Evolutionary conservation across 2,797 vertebrate species (phyloP).

Genomic region (Acridotheres tristis): DNA sequence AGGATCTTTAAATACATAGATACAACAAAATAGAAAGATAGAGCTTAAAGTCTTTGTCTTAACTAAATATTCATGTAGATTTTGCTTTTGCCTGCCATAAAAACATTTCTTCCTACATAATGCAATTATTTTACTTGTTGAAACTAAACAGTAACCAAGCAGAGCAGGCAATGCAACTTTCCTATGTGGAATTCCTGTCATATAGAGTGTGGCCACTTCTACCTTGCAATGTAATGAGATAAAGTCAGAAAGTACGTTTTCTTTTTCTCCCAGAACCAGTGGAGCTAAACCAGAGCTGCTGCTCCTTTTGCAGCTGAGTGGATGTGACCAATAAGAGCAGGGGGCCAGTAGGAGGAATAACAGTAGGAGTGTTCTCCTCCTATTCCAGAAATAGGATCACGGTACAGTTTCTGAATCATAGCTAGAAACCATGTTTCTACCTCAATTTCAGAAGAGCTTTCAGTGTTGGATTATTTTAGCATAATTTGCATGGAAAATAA

Average conservation of each 20-base stretch:
- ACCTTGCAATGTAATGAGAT: neutral
- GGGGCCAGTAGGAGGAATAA: slow-evolving; percentile 15
- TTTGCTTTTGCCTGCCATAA: neutral
- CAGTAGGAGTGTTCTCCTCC: neutral
- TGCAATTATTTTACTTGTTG: neutral
- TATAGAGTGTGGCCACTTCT: neutral
- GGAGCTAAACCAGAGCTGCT: neutral
- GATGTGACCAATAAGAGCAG: slow-evolving; percentile 7
- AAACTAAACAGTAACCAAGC: neutral
- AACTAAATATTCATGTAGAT: neutral
- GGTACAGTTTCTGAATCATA: slow-evolving; percentile 32
- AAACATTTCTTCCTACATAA: neutral
- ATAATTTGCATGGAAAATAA: neutral
- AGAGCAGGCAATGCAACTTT: neutral
- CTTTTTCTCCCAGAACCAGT: neutral
- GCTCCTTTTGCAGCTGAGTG: neutral
- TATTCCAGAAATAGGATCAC: slow-evolving; percentile 34
- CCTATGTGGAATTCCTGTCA: neutral
- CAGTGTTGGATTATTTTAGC: neutral
- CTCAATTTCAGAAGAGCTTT: slow-evolving; percentile 17
- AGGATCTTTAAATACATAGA: neutral
- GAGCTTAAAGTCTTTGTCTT: neutral
- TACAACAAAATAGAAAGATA: neutral
- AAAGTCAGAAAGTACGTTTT: neutral
- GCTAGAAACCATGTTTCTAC: slow-evolving; percentile 18